A percentile compares a stretch with the other conserved stretches of the same genome.
phyloP scores from a whole-genome alignment of 2,113 vertebrate genomes.

The Thymallus thymallus region DNA sequence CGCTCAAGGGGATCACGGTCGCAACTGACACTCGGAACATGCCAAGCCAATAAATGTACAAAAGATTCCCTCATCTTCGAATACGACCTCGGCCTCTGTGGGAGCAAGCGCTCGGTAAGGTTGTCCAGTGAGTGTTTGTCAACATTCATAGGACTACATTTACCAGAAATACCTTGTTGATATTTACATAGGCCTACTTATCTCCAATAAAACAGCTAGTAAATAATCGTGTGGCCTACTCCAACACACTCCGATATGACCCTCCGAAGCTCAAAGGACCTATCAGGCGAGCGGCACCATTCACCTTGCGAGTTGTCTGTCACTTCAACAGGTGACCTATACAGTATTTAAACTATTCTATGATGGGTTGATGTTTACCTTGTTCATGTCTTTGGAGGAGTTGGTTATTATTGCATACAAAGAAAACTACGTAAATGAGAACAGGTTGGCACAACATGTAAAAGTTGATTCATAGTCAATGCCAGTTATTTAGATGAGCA shows the following conservation, averaged over 20 bases:
- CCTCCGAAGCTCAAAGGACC: constrained; percentile 33
- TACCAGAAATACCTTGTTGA: background rate
- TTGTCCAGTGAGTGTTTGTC: background rate
- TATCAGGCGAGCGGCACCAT: constrained; percentile 50
- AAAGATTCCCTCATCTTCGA: constrained; percentile 53
- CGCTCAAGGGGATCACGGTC: background rate
- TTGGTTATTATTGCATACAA: too few species aligned
- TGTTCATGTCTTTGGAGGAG: too few species aligned
- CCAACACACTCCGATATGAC: constrained; percentile 59
- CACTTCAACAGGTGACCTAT: constrained; percentile 65
- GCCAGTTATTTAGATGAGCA: background rate
- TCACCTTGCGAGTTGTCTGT: constrained; percentile 57
- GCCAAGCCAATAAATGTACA: constrained; percentile 39
- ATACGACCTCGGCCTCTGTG: constrained; percentile 56
- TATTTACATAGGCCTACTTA: background rate
- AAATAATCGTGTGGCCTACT: constrained; percentile 58
- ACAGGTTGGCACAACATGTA: background rate
- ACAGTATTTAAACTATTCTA: background rate
- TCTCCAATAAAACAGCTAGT: constrained; percentile 43
- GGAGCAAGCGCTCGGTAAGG: constrained; percentile 56
- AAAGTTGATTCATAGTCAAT: background rate
- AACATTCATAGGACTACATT: background rate
- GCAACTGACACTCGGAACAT: constrained; percentile 59
- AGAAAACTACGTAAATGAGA: too few species aligned
- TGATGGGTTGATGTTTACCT: too few species aligned